Evolutionary conservation across 2,888 invertebrate genomes (phyloP).

Genomic region (Caenorhabditis macrosperma): DNA sequence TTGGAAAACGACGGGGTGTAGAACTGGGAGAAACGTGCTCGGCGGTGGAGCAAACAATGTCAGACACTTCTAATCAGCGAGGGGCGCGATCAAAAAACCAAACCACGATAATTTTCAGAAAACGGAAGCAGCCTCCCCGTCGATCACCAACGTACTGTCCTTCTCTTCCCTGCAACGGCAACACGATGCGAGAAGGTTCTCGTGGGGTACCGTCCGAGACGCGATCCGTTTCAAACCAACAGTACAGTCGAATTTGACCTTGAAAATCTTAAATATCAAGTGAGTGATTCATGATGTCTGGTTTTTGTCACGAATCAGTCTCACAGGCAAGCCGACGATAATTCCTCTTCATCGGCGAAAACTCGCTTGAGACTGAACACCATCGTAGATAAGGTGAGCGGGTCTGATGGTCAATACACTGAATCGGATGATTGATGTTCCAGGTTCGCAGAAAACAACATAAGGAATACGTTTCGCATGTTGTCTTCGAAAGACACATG

Average conservation of each 20-base stretch:
- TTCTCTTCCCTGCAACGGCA: constrained; percentile 61
- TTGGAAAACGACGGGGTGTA: background rate
- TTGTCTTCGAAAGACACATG: constrained; percentile 62
- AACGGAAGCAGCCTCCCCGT: constrained; percentile 59
- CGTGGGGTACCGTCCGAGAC: constrained; percentile 68
- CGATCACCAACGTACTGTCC: constrained; percentile 60
- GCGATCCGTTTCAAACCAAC: constrained; percentile 65
- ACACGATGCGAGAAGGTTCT: constrained; percentile 66
- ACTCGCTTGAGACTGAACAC: constrained; percentile 55
- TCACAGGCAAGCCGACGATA: constrained; percentile 44
- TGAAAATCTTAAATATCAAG: constrained; percentile 63
- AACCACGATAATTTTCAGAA: constrained; percentile 54
- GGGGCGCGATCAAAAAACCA: background rate
- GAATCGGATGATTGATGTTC: background rate
- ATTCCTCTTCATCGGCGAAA: constrained; percentile 43
- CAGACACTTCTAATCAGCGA: background rate
- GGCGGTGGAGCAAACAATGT: no score
- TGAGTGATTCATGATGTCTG: constrained; percentile 24
- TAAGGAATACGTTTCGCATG: constrained; percentile 63
- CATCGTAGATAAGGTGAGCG: constrained; percentile 57
- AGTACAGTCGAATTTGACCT: constrained; percentile 49
- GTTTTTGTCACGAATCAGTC: no score
- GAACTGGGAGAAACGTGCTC: no score
- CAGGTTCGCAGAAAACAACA: constrained; percentile 61
- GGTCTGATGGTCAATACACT: background rate